phyloP scores from a whole-genome alignment of 1,140 invertebrate species.

The Drosophila lacertosa region DNA sequence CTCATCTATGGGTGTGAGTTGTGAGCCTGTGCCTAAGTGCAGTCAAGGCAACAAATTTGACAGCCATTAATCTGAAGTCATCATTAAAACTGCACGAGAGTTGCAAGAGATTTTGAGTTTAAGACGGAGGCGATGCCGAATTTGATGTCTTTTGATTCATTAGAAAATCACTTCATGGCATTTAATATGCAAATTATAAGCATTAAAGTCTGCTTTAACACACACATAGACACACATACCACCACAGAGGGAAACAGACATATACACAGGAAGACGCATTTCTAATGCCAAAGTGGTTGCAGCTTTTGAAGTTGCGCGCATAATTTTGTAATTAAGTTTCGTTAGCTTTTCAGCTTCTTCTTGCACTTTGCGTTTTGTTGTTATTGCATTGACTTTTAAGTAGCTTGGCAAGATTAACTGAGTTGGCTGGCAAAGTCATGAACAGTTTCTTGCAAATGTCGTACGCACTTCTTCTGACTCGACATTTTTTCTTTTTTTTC shows the following conservation, averaged over 20 bases:
- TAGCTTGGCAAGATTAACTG: constrained; percentile 77
- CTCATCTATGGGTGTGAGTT: constrained; percentile 7
- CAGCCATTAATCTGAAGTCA: constrained; percentile 73
- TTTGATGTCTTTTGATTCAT: constrained; percentile 78
- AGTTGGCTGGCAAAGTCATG: constrained; percentile 30
- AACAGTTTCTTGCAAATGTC: constrained; percentile 16
- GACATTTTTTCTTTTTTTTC: not conserved
- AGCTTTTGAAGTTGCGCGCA: constrained; percentile 74
- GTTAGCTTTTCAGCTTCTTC: constrained; percentile 36
- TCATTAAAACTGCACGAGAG: constrained; percentile 74
- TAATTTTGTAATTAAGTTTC: constrained; percentile 80
- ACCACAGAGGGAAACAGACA: not conserved
- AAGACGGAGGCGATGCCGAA: constrained; percentile 47
- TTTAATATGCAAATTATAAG: constrained; percentile 77
- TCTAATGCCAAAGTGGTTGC: constrained; percentile 63
- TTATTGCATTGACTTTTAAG: constrained; percentile 76
- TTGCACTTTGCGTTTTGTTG: constrained; percentile 65
- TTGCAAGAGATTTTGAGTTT: constrained; percentile 28
- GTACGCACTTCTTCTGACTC: constrained; percentile 14
- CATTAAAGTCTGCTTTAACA: constrained; percentile 32
- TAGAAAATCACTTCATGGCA: constrained; percentile 77
- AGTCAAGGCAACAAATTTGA: constrained; percentile 71
- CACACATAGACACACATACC: constrained; percentile 1
- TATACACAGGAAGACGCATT: constrained; percentile 29
- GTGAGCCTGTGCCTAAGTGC: constrained; percentile 55